Evolutionary conservation across 2,113 vertebrate genomes (phyloP).

Genomic region (Morphnarchus princeps): DNA sequence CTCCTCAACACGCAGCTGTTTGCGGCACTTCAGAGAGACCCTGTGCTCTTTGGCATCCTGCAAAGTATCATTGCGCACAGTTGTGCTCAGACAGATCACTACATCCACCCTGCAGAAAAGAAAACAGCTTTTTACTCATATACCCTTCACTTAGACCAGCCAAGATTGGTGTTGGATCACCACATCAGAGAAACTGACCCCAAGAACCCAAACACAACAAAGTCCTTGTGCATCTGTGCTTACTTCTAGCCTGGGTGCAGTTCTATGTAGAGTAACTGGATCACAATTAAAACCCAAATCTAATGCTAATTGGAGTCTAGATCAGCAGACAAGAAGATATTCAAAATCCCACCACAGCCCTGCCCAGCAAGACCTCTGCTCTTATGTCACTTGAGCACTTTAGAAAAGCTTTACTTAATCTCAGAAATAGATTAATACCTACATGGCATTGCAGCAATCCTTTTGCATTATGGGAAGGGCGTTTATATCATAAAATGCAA

Average conservation of each 20-base stretch:
- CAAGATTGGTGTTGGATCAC: neutral
- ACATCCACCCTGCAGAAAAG: constrained; percentile 87
- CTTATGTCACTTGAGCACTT: neutral
- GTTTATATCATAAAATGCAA: neutral
- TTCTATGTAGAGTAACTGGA: neutral
- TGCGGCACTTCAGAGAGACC: constrained; percentile 93
- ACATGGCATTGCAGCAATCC: neutral
- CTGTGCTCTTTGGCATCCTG: constrained; percentile 93
- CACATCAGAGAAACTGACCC: neutral
- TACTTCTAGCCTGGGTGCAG: neutral
- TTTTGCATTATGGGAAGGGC: neutral
- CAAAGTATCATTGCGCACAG: constrained; percentile 93
- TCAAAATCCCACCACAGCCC: neutral
- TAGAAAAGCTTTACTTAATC: neutral
- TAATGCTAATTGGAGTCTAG: neutral
- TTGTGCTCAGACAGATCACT: constrained; percentile 95
- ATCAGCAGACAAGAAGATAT: neutral
- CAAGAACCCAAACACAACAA: neutral
- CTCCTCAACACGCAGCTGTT: constrained; percentile 94
- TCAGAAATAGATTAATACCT: neutral
- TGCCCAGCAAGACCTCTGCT: neutral
- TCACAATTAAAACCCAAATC: neutral
- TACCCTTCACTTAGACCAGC: neutral
- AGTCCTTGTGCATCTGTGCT: neutral
- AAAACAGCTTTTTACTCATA: neutral